Base-by-base conservation (phyloP, 2,797 vertebrate genomes). In the Crax fasciolata region DNA sequence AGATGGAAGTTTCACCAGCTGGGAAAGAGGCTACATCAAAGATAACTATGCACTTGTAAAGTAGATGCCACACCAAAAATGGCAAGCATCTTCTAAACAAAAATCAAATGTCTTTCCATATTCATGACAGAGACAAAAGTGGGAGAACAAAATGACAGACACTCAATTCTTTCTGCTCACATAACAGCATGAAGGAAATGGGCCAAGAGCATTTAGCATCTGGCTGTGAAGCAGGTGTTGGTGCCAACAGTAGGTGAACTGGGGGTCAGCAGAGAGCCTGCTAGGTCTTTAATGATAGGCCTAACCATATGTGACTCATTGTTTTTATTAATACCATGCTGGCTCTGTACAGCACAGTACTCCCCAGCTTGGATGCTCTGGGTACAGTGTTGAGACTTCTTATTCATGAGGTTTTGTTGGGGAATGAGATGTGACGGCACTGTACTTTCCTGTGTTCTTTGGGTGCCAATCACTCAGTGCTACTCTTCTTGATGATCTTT, bases 141-240 rank as follows among this genome's bases (percentile, higher is more conserved):
- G 24, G 19, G 18, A 83, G 52, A 66, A 32, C 11, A 32, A 73
- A 58, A 49, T 10, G 43, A 51, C 23, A 82, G n/a, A n/a, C 0
- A 4, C 25, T 32, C 41, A 52, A 32, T 52, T 58, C 23, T 16
- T 80, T 75, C 43, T 79, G 43, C 11, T 80, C 17, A 24, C 13
- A 61, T 25, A 38, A 15, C 1, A 1, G 13, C 18, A 27, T 17
- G 38, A 24, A 72, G 54, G 32, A 67, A 76, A 67, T 0, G 1
- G n/a, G 25, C 18, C 54, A 72, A 58, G 16, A 76, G 14, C 49
- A 58, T 77, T 52, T 88, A 72, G 6, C 32, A 57, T 35, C 43
- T 84, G 48, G 11, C 54, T 66, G 48, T 62, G 70, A 91, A 52
- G 38, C 25, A 66, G 13, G 21, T 16, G 17, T 38, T 63, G 38